Evolutionary conservation across 2,797 vertebrate genomes (phyloP), one percentile per base, ranked within the genome.

Genomic region (Alfaro cultratus): DNA sequence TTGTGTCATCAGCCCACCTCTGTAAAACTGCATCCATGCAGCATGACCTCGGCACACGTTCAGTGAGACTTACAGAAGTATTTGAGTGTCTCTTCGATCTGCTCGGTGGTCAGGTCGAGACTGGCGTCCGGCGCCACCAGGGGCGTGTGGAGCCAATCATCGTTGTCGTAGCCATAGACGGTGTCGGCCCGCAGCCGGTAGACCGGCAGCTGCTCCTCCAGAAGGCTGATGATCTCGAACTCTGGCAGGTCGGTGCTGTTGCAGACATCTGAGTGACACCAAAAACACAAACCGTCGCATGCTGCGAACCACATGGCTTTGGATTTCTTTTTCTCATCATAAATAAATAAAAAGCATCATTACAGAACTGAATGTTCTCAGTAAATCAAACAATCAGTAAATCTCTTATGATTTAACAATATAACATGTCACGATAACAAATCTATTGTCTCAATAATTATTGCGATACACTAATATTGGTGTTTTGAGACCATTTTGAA

Each of bases 141-240:
- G 11, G 98, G 98, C 0, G 98, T 99, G 85, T 99, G 98, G 45
- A 99, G 97, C 98, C 98, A 99, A 96, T 99, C 98, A 91, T 98
- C 98, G 86, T 97, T 96, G 85, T 99, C 98, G 92, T 99, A 99
- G 87, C 98, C 98, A 10, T 97, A 99, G 93, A 99, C 96, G 55
- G 97, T 97, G 85, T 99, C 98, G 0, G 98, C 98, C 90, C 98
- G 97, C 88, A 99, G 84, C 91, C 96, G 97, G 85, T 99, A 99
- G 80, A 98, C 97, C 39, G 98, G 98, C 92, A 99, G 91, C 94
- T 99, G 97, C 94, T 99, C 98, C 94, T 99, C 98, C 94, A 99
- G 93, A 4, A 99, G 97, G 85, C 98, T 99, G 94, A 99, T 99
- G 95, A 99, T 99, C 96, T 99, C 98, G 62, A 99, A 99, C 96